Base-by-base conservation (phyloP, 2,113 vertebrate genomes). In the Campylomormyrus tamandua region DNA sequence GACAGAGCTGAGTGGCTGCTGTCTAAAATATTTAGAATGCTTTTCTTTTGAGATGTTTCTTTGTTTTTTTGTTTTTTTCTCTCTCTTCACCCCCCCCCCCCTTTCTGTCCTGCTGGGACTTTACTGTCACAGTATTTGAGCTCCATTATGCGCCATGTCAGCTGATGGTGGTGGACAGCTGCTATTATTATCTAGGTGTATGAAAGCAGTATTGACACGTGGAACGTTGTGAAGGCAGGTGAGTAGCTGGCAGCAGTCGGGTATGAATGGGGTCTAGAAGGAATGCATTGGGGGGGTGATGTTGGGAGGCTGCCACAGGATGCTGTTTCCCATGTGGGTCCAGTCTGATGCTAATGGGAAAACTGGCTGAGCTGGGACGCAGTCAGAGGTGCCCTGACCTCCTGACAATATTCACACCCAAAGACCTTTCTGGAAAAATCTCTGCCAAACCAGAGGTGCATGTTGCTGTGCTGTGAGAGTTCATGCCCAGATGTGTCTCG, bases 1-100 rank as follows among this genome's bases (percentile, higher is more conserved):
- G 93, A 92, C 92, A 93, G 90, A 92, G 87, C 92, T 93, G 93
- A 93, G 93, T 92, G 91, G 91, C 89, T 91, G 92, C 90, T 92
- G 93, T 93, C 93, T 91, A 91, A 89, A 92, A 90, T 85, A 91
- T 92, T 93, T 93, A 90, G 88, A 92, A 85, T 86, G 92, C 45
- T 15, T 91, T 92, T 90, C 88, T 87, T 89, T 85, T 42, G 87
- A 70, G 39, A 88, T 56, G 62, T 85, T 48, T 70, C 80, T 15
- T 35, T 11, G n/a, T 66, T 66, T 66, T 31, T 31, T 42, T 90
- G 87, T 91, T 49, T 91, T 56, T 49, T 90, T 66, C 21, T 35
- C 21, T n/a, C 31, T 62, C 53, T 10, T 46, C 7, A 19, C n/a
- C 3, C 31, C n/a, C 31, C 31, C n/a, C 31, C 31, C n/a, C 31